A percentile compares a stretch with the other conserved stretches of the same genome.
Conservation (phyloP, 2,888 invertebrate genomes). For the Gymnoscelis rufifasciata region DNA sequence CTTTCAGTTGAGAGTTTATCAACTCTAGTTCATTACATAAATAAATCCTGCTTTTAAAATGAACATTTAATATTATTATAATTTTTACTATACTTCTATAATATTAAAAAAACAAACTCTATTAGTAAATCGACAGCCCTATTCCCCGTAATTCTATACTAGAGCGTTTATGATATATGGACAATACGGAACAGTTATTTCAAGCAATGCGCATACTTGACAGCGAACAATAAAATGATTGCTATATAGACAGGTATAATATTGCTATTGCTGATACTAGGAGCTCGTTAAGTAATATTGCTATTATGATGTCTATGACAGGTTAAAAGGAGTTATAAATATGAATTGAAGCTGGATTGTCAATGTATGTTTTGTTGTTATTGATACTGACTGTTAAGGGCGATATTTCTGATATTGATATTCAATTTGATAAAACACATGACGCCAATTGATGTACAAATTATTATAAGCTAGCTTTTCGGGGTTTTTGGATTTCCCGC, state of each 20-base stretch:
- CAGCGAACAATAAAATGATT: conserved; percentile 16
- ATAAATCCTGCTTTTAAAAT: too few species aligned
- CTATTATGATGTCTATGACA: conserved; percentile 15
- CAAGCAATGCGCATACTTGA: conserved; percentile 38
- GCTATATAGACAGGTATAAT: conserved; percentile 2
- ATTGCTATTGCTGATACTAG: conserved; percentile 7
- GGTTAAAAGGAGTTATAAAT: conserved; percentile 11
- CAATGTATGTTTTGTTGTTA: not conserved
- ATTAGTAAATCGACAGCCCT: conserved; percentile 29
- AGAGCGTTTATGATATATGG: conserved; percentile 38
- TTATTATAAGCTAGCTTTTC: too few species aligned
- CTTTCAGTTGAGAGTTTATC: too few species aligned
- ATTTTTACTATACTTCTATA: not conserved
- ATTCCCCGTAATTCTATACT: conserved; percentile 40
- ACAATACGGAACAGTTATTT: conserved; percentile 39
- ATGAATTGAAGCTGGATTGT: not conserved
- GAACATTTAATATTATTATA: not conserved
- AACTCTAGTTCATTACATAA: too few species aligned
- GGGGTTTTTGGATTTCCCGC: too few species aligned
- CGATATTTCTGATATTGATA: too few species aligned
- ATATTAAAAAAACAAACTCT: not conserved
- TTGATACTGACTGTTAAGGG: not conserved
- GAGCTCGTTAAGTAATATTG: conserved; percentile 15
- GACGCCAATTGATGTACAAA: too few species aligned
- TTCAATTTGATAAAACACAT: too few species aligned